Evolutionary conservation across 2,797 vertebrate genomes (phyloP).

Genomic region (Pipistrellus pipistrellus): DNA sequence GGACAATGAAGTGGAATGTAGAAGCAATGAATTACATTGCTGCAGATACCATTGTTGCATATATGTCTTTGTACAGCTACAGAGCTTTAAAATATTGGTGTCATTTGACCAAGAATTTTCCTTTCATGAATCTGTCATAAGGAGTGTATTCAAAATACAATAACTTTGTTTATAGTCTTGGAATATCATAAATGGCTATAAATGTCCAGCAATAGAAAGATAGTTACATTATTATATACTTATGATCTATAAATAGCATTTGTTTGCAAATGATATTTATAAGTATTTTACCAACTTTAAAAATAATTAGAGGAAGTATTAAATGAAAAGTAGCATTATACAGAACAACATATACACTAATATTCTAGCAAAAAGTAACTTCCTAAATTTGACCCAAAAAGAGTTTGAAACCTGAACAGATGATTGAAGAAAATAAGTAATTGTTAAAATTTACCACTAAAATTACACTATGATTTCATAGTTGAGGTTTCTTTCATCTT

Average conservation of each 20-base stretch:
- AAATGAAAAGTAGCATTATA: not conserved
- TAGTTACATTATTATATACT: not conserved
- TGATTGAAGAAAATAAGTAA: conserved; percentile 11
- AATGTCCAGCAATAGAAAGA: not conserved
- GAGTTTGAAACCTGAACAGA: not conserved
- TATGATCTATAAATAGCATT: not conserved
- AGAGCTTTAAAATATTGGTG: not conserved
- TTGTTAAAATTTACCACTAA: conserved; percentile 37
- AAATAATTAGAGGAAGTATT: not conserved
- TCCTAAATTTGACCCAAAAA: not conserved
- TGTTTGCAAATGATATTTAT: not conserved
- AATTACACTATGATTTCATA: not conserved
- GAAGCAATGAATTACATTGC: not conserved
- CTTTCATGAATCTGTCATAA: not conserved
- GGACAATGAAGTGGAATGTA: not conserved
- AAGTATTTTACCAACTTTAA: conserved; percentile 13
- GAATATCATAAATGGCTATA: conserved; percentile 7
- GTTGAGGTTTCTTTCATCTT: not conserved
- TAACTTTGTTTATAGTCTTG: not conserved
- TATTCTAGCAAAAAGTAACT: conserved; percentile 27
- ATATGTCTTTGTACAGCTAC: not conserved
- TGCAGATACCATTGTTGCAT: not conserved
- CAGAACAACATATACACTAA: not conserved
- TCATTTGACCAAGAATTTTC: not conserved
- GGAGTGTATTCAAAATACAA: conserved; percentile 3